Conservation (phyloP, 2,113 vertebrate species). For the Prunella himalayana region DNA sequence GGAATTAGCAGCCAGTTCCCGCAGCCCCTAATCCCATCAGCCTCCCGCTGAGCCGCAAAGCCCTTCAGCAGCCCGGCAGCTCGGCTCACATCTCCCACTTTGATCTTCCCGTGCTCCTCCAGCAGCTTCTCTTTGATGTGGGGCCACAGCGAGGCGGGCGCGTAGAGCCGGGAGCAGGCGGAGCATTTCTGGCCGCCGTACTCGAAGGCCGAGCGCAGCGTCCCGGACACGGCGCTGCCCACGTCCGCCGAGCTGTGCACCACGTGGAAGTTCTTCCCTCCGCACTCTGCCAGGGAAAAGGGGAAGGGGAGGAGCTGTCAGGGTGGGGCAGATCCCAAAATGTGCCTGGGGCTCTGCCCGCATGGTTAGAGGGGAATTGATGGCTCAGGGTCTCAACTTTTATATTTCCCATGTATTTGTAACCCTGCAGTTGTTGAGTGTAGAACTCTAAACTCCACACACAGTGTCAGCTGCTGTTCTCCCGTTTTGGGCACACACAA, state of each 20-base stretch:
- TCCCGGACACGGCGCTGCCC: slow-evolving; percentile 84
- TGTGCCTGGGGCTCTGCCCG: accelerated
- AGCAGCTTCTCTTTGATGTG: slow-evolving; percentile 82
- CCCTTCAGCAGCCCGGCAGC: slow-evolving; percentile 38
- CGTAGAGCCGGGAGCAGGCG: slow-evolving; percentile 93
- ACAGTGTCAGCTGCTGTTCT: background rate
- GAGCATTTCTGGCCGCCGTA: slow-evolving; percentile 95
- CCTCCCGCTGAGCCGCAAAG: slow-evolving; percentile 65
- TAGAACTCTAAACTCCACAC: background rate
- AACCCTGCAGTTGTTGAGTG: background rate
- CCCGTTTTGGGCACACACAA: background rate
- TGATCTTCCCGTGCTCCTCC: slow-evolving; percentile 79
- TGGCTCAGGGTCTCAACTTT: background rate
- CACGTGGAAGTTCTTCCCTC: slow-evolving; percentile 97
- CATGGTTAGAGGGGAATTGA: accelerated
- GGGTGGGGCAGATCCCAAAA: accelerated
- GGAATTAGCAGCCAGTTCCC: slow-evolving; percentile 61
- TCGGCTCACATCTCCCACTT: slow-evolving; percentile 87
- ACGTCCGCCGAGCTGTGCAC: slow-evolving; percentile 87
- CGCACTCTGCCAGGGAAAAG: slow-evolving; percentile 78
- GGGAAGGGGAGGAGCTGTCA: accelerated
- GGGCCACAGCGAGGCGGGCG: slow-evolving; percentile 85
- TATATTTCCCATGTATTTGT: accelerated
- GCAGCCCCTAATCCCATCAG: slow-evolving; percentile 70
- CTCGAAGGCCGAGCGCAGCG: slow-evolving; percentile 92